Conservation (phyloP, 2,888 invertebrate genomes). For the Glyphotaelius pellucidus region DNA sequence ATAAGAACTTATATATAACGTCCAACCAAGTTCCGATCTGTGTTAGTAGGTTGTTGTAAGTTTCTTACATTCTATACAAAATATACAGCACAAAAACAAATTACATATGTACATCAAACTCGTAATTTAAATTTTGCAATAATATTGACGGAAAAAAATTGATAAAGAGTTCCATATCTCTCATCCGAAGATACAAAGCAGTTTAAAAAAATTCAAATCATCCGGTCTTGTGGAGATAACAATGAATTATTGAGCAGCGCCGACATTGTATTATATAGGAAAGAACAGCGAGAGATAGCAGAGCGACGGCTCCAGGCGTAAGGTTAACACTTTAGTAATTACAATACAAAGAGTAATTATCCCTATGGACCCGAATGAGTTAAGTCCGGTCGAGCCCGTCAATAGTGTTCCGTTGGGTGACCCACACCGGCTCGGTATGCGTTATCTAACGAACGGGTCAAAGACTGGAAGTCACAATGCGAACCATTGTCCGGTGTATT, state of each 20-base stretch:
- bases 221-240: neutral
- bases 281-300: neutral
- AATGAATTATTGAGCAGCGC: neutral
- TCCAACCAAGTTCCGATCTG: neutral
- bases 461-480: slow-evolving; percentile 47
- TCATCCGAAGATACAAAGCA: neutral
- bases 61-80: neutral
- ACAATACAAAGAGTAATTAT: slow-evolving; percentile 42
- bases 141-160: neutral
- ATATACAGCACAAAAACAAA: neutral
- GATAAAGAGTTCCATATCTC: neutral
- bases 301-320: slow-evolving; percentile 11
- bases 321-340: slow-evolving; percentile 42
- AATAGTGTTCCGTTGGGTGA: slow-evolving; percentile 60
- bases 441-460: slow-evolving; percentile 56
- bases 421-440: slow-evolving; percentile 47
- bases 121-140: neutral
- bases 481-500: slow-evolving; percentile 45
- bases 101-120: neutral
- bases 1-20: neutral
- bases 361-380: slow-evolving; percentile 23
- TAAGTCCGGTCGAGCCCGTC: slow-evolving; percentile 34
- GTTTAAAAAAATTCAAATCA: neutral
- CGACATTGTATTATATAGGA: neutral
- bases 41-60: neutral